These are phyloP conservation scores for Callitettix versicolor DNA, from an alignment of 1,140 invertebrate species.

Conservation along the genomic window DNA sequence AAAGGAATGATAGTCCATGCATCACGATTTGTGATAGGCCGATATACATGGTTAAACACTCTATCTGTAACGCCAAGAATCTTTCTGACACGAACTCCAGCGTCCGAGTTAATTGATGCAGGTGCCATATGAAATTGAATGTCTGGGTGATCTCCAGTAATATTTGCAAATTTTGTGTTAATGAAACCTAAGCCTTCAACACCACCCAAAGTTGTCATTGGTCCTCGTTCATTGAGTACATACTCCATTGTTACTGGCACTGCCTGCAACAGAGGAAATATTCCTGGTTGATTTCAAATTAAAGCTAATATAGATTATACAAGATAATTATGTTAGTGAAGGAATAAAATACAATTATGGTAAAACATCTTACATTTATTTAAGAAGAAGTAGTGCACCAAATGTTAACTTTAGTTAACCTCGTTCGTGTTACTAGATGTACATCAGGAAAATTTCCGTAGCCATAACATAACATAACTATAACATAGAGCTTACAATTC, in stretches of 20 bases:
- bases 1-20: slow-evolving; percentile 76
- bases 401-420: no score
- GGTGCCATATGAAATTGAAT: slow-evolving; percentile 82
- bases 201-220: slow-evolving; percentile 74
- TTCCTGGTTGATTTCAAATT: not conserved
- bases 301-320: not conserved
- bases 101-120: slow-evolving; percentile 70
- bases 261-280: slow-evolving; percentile 44
- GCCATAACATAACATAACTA: no score
- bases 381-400: not conserved
- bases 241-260: slow-evolving; percentile 69
- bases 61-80: slow-evolving; percentile 73
- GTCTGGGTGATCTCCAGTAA: slow-evolving; percentile 61
- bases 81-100: slow-evolving; percentile 59
- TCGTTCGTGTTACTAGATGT: no score
- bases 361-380: not conserved
- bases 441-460: no score
- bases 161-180: slow-evolving; percentile 69
- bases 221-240: slow-evolving; percentile 59
- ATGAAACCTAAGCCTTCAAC: slow-evolving; percentile 78
- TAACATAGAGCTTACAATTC: no score
- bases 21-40: slow-evolving; percentile 62
- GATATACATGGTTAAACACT: slow-evolving; percentile 65
- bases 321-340: not conserved
- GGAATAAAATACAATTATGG: not conserved